These are phyloP conservation scores for Cetoscarus ocellatus DNA, from an alignment of 2,797 vertebrate genomes.

Conservation along the genomic window DNA sequence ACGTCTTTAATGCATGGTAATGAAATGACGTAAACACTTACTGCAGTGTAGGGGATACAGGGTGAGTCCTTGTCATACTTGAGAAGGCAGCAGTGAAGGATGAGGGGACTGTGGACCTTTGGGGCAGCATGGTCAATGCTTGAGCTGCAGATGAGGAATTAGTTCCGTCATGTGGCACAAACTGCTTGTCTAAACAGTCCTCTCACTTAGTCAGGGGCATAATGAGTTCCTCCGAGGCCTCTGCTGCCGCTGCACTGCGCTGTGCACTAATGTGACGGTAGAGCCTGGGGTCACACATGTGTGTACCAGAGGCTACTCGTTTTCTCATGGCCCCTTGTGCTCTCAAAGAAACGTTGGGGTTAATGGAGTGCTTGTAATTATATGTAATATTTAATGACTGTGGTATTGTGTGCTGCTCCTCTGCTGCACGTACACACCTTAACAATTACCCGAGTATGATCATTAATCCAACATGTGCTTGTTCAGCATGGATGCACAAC, in stretches of 20 bases:
- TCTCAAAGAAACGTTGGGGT: slow-evolving; percentile 44
- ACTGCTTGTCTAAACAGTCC: slow-evolving; percentile 71
- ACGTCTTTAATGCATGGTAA: background rate
- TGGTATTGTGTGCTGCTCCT: slow-evolving; percentile 1
- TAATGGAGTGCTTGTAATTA: slow-evolving; percentile 71
- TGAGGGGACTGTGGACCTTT: slow-evolving; percentile 24
- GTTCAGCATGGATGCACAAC: slow-evolving; percentile 58
- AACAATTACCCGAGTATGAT: slow-evolving; percentile 48
- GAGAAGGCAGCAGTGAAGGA: slow-evolving; percentile 4
- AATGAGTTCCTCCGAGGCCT: slow-evolving; percentile 65
- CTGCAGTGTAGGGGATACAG: background rate
- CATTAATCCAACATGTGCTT: slow-evolving; percentile 69
- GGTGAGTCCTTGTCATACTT: slow-evolving; percentile 1
- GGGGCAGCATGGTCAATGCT: slow-evolving; percentile 44
- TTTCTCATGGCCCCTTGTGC: slow-evolving; percentile 24
- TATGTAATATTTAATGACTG: slow-evolving; percentile 66
- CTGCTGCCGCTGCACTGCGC: slow-evolving; percentile 27
- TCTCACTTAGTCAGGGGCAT: slow-evolving; percentile 41
- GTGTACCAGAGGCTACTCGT: slow-evolving; percentile 16
- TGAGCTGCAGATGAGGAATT: slow-evolving; percentile 58
- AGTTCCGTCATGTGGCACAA: slow-evolving; percentile 63
- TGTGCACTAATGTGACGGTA: slow-evolving; percentile 45
- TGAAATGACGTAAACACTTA: slow-evolving; percentile 7
- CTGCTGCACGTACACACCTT: slow-evolving; percentile 38
- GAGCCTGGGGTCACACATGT: slow-evolving; percentile 30